phyloP scores from a whole-genome alignment of 2,113 vertebrate species.

The Poeciliopsis occidentalis region DNA sequence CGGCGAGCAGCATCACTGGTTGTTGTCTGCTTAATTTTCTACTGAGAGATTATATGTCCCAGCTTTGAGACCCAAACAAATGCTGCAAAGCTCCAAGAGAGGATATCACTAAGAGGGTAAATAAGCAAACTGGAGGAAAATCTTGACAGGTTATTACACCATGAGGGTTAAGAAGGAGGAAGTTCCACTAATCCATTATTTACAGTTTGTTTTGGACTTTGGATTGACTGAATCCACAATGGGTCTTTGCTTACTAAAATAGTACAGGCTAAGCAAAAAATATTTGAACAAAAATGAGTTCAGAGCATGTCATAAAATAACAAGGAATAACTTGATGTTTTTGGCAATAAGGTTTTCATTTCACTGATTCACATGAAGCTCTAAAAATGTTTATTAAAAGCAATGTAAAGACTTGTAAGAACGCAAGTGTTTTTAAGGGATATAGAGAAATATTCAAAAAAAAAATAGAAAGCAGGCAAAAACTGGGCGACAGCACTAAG shows the following conservation, averaged over 20 bases:
- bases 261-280: slow-evolving; percentile 70
- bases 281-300: slow-evolving; percentile 52
- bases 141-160: slow-evolving; percentile 84
- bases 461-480: neutral
- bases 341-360: slow-evolving; percentile 18
- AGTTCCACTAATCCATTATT: slow-evolving; percentile 85
- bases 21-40: slow-evolving; percentile 69
- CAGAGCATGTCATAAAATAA: slow-evolving; percentile 77
- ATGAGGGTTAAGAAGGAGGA: slow-evolving; percentile 83
- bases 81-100: slow-evolving; percentile 60
- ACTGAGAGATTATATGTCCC: slow-evolving; percentile 68
- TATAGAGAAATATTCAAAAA: neutral
- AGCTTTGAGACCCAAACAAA: slow-evolving; percentile 75
- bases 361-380: neutral
- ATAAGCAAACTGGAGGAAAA: slow-evolving; percentile 71
- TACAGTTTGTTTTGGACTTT: slow-evolving; percentile 82
- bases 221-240: slow-evolving; percentile 79
- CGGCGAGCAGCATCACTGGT: slow-evolving; percentile 52
- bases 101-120: slow-evolving; percentile 69
- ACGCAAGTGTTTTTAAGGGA: neutral
- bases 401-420: slow-evolving; percentile 13
- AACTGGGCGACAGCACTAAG: neutral
- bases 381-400: slow-evolving; percentile 18
- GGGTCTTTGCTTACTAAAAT: slow-evolving; percentile 79
- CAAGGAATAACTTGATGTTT: slow-evolving; percentile 53